phyloP scores from a whole-genome alignment of 1,140 invertebrate species.

The Bombus confusus region DNA sequence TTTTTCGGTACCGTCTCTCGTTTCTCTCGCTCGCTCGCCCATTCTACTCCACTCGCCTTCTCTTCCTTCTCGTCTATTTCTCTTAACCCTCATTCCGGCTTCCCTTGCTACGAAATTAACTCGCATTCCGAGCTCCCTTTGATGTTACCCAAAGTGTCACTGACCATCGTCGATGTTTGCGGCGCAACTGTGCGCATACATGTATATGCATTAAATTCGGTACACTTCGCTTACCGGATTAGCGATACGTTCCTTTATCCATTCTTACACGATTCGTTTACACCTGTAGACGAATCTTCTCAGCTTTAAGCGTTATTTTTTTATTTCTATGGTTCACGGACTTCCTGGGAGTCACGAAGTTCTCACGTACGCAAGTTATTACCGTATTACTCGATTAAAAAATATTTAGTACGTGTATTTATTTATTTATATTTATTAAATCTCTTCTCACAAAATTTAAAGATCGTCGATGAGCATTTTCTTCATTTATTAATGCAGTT shows the following conservation, averaged over 20 bases:
- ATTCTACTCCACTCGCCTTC: not conserved
- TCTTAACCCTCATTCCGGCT: constrained; percentile 30
- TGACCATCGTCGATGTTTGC: constrained; percentile 10
- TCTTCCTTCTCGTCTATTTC: not conserved
- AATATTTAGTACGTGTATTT: too few relatives aligned
- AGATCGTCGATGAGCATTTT: too few relatives aligned
- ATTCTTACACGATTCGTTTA: not conserved
- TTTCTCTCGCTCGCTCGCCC: not conserved
- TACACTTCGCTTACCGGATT: not conserved
- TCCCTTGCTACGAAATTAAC: constrained; percentile 41
- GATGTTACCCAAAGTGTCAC: constrained; percentile 37
- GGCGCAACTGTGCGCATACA: not conserved
- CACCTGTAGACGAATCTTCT: not conserved
- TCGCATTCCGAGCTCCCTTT: constrained; percentile 45
- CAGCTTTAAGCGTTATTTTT: not conserved
- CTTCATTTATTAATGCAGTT: too few relatives aligned
- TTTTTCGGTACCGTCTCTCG: constrained; percentile 24
- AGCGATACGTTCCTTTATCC: constrained; percentile 7
- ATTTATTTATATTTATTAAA: too few relatives aligned
- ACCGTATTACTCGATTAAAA: too few relatives aligned
- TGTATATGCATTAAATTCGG: not conserved
- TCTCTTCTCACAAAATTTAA: too few relatives aligned
- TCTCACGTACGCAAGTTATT: too few relatives aligned
- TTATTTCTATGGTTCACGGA: too few relatives aligned
- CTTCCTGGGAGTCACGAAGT: too few relatives aligned